Base-by-base conservation (phyloP, 2,113 vertebrate genomes). In the Nematolebias whitei region DNA sequence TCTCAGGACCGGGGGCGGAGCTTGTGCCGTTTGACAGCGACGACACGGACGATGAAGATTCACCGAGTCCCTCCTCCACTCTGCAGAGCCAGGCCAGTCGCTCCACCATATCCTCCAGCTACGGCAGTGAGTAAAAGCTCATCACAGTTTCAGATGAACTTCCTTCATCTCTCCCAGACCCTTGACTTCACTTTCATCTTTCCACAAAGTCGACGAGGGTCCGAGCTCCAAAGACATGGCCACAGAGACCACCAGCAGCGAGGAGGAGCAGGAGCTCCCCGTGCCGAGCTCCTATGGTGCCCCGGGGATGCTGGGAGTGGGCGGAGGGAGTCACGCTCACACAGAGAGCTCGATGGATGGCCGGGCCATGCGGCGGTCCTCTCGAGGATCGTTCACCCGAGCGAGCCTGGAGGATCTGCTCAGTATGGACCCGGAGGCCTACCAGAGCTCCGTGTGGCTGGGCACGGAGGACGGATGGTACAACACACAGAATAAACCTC, bases 381-480 rank as follows among this genome's bases (percentile, higher is more conserved):
- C 96, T 78, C 92, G 93, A 0, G 95, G 98, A 16, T 99, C 98
- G 20, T 98, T 98, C 88, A 98, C 96, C 32, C 89, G 95, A 2
- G 96, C 95, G 63, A 99, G 97, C 84, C 92, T 99, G 1, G 97
- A 99, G 74, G 96, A 99, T 79, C 93, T 99, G 61, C 93, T 98
- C 74, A 99, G 94, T 45, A 92, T 96, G 0, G 96, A 98, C 86
- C 96, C 96, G 0, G 97, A 99, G 71, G 98, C 96, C 76, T 95
- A 96, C 41, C 96, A 98, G 90, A 98, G 96, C 89, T 99, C 98
- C 1, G 95, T 99, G 92, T 99, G 98, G 98, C 90, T 99, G 72
- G 97, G 97, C 74, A 99, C 97, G 0, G 98, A 99, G 88, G 98
- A 99, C 0, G 97, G 98, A 86, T 99, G 98, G 98, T 99, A 77